Conservation (phyloP, 1,140 invertebrate species). For the Drosophila insularis region DNA sequence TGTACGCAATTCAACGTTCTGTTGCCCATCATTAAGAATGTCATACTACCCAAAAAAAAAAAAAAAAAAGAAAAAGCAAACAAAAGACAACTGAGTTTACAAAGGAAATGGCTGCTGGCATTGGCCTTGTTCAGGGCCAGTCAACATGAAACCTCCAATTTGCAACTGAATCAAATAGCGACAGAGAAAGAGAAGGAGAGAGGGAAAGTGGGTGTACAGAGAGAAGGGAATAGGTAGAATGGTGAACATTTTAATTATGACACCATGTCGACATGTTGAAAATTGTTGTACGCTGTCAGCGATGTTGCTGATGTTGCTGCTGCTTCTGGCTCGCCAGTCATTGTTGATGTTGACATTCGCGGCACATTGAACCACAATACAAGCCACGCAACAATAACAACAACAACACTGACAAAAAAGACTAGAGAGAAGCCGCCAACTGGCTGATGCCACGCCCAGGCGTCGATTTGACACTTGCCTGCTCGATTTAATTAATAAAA, state of each 20-base stretch:
- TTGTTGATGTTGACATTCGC: constrained; percentile 17
- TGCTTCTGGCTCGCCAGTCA: background rate
- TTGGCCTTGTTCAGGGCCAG: constrained; percentile 37
- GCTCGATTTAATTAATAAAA: constrained; percentile 80
- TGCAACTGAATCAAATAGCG: constrained; percentile 51
- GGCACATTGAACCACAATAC: constrained; percentile 74
- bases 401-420: too few relatives aligned
- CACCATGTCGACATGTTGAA: constrained; percentile 77
- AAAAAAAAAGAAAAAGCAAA: constrained; percentile 21
- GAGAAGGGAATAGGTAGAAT: constrained; percentile 21
- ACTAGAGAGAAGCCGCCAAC: background rate
- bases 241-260: constrained; percentile 80
- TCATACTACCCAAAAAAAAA: background rate
- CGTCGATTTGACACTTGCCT: constrained; percentile 76
- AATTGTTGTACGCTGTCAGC: constrained; percentile 68
- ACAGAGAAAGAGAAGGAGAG: background rate
- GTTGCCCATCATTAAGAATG: background rate
- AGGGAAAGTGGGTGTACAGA: background rate
- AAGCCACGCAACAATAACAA: constrained; percentile 41
- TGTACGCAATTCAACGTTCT: background rate
- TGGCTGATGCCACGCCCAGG: constrained; percentile 19
- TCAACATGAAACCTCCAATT: constrained; percentile 57
- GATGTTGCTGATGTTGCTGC: background rate
- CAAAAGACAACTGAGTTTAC: constrained; percentile 43
- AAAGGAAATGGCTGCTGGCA: constrained; percentile 51